Conservation (phyloP, 2,113 vertebrate species). For the Nycticryphes semicollaris region DNA sequence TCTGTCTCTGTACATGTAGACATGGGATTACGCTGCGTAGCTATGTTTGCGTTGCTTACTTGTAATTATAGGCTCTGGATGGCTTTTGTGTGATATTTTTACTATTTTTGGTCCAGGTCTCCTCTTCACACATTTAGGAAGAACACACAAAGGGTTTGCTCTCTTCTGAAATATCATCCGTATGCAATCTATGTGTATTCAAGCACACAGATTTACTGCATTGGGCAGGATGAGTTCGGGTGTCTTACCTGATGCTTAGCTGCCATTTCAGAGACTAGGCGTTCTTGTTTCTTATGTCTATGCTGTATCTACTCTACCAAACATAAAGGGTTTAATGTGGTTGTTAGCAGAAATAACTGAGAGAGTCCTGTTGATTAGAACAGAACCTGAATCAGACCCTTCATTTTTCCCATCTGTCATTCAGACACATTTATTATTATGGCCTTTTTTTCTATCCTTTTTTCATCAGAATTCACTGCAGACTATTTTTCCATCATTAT, state of each 20-base stretch:
- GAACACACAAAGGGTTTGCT: neutral
- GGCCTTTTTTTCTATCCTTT: neutral
- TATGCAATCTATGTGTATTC: neutral
- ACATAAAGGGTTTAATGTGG: neutral
- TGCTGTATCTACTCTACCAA: conserved; percentile 52
- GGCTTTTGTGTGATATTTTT: neutral
- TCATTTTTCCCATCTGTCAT: conserved; percentile 55
- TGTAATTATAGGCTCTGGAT: neutral
- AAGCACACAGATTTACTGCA: neutral
- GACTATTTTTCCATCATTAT: conserved; percentile 68
- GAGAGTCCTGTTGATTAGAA: neutral
- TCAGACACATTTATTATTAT: conserved; percentile 58
- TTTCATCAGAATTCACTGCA: conserved; percentile 67
- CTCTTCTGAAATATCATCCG: neutral
- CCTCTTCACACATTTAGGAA: neutral
- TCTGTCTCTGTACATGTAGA: neutral
- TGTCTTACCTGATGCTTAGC: conserved; percentile 39
- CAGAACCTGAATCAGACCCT: conserved; percentile 20
- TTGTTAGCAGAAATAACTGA: conserved; percentile 38
- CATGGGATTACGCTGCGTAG: neutral
- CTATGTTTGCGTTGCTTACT: neutral
- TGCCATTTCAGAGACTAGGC: conserved; percentile 40
- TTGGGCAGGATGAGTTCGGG: neutral
- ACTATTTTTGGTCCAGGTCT: neutral
- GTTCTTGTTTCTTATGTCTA: conserved; percentile 58